Conservation (phyloP, 2,888 invertebrate species). For the Apoda limacodes region DNA sequence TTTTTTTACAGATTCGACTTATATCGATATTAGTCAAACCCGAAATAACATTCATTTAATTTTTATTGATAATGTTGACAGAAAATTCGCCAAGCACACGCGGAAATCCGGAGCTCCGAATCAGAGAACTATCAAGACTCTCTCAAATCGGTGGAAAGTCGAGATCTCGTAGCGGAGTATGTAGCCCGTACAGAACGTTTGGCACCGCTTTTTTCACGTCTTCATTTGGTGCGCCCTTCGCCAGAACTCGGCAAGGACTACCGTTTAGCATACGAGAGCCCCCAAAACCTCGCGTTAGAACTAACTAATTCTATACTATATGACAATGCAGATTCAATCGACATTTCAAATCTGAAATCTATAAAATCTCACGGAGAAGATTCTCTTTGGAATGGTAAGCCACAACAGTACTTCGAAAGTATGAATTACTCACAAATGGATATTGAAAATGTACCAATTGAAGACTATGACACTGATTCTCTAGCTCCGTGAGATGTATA, state of each 20-base stretch:
- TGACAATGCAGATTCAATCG: constrained; percentile 47
- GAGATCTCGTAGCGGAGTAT: constrained; percentile 43
- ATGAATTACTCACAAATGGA: constrained; percentile 62
- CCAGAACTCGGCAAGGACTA: constrained; percentile 24
- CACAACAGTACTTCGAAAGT: constrained; percentile 75
- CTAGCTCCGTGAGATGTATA: constrained; percentile 26
- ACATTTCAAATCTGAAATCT: constrained; percentile 27
- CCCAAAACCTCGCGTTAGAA: constrained; percentile 44
- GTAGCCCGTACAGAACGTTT: constrained; percentile 44
- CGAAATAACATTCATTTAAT: too few relatives aligned
- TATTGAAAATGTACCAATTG: constrained; percentile 14
- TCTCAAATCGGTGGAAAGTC: constrained; percentile 17
- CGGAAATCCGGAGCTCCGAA: constrained; percentile 8
- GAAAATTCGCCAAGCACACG: constrained; percentile 14
- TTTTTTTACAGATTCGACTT: too few relatives aligned
- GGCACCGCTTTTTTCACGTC: constrained; percentile 34
- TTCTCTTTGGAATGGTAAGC: constrained; percentile 67
- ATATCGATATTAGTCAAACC: too few relatives aligned
- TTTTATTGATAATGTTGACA: too few relatives aligned
- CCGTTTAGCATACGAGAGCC: constrained; percentile 37
- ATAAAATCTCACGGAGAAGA: constrained; percentile 43
- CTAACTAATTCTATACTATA: constrained; percentile 38
- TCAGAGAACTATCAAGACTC: constrained; percentile 18
- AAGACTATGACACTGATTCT: constrained; percentile 46
- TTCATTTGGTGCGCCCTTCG: constrained; percentile 22